Percentiles rank a stretch among this genome's conserved stretches.
Evolutionary conservation across 2,113 vertebrate genomes (phyloP).

Genomic region (Hydropotes inermis): DNA sequence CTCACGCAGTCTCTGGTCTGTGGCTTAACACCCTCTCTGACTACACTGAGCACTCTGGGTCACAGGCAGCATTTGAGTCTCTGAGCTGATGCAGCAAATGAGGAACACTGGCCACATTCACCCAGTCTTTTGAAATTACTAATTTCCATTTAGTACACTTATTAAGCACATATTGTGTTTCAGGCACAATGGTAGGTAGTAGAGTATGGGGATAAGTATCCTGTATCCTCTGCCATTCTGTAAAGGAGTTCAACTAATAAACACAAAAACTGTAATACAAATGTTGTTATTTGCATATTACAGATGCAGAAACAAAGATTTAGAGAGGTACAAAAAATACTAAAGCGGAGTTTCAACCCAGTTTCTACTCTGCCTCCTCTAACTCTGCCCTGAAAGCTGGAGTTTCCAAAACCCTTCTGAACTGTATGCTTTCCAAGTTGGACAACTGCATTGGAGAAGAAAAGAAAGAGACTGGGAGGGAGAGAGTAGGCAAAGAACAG

Average conservation of each 20-base stretch:
- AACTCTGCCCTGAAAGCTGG: background rate
- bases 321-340: background rate
- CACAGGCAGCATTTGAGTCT: background rate
- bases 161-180: background rate
- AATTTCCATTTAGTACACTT: background rate
- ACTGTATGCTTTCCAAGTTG: background rate
- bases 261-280: background rate
- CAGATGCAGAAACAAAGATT: background rate
- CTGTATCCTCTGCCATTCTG: background rate
- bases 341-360: background rate
- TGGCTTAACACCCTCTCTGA: background rate
- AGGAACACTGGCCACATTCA: background rate
- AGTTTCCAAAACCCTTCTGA: background rate
- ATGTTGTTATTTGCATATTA: background rate
- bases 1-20: rapidly evolving
- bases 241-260: background rate
- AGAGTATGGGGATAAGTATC: background rate
- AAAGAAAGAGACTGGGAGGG: background rate
- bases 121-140: background rate
- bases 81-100: background rate
- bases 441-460: background rate
- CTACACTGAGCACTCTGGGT: no score
- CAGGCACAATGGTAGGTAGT: background rate
- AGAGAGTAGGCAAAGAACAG: background rate
- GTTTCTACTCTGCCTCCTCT: background rate